phyloP scores from a whole-genome alignment of 2,797 vertebrate species.

The Mionectes olivaceus region DNA sequence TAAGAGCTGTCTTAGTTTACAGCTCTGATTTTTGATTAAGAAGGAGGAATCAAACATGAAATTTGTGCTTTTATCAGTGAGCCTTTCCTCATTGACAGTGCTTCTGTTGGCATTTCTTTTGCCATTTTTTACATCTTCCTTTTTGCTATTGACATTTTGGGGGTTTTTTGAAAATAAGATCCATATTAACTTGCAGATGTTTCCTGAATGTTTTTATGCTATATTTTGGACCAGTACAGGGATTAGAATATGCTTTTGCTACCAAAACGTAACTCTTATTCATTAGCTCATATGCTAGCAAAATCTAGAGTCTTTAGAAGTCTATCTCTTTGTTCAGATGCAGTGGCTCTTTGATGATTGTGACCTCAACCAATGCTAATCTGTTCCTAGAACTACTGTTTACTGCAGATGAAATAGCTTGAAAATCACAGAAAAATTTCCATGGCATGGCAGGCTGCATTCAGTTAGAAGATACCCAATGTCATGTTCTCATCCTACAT shows the following conservation, averaged over 20 bases:
- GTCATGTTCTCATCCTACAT: not conserved
- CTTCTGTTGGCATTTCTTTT: not conserved
- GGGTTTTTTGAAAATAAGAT: not conserved
- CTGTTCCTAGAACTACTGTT: not conserved
- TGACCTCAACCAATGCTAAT: not conserved
- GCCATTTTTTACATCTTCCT: not conserved
- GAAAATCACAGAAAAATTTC: not conserved
- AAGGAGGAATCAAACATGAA: not conserved
- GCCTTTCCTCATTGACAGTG: not conserved
- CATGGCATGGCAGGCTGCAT: not conserved
- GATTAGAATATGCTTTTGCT: not conserved
- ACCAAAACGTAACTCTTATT: not conserved
- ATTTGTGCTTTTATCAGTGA: not conserved
- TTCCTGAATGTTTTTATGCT: not conserved
- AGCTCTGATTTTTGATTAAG: not conserved
- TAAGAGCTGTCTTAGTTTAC: not conserved
- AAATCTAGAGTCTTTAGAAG: not conserved
- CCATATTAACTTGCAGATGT: not conserved
- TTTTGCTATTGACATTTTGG: not conserved
- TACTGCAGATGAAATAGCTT: not conserved
- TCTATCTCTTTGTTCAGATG: not conserved
- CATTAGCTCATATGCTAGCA: not conserved
- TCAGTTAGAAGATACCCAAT: not conserved
- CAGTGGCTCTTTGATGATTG: not conserved
- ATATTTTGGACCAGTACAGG: not conserved